These are phyloP conservation scores for Scolopax rusticola DNA, from an alignment of 2,797 vertebrate genomes.

Conservation along the genomic window DNA sequence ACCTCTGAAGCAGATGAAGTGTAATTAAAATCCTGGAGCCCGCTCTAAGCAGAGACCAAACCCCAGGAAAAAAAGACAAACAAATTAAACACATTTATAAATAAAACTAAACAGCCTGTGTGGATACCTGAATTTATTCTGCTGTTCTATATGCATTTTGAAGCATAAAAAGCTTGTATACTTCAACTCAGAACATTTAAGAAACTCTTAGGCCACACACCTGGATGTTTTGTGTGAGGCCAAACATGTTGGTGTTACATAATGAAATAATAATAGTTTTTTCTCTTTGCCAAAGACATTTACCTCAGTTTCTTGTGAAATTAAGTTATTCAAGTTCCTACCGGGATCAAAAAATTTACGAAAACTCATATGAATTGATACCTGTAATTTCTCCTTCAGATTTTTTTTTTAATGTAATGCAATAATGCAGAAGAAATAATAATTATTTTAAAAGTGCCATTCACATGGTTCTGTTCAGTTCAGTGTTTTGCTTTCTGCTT, in stretches of 20 bases:
- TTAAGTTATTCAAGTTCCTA: background rate
- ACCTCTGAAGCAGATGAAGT: conserved; percentile 7
- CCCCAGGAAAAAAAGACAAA: background rate
- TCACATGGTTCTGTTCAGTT: background rate
- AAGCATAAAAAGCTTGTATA: background rate
- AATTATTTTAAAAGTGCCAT: background rate
- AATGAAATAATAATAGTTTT: conserved; percentile 12
- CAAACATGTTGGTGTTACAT: background rate
- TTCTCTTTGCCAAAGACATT: background rate
- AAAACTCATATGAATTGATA: background rate
- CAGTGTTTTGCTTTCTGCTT: background rate
- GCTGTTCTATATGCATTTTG: background rate
- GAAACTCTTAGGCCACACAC: background rate
- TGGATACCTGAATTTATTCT: background rate
- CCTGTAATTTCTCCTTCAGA: background rate
- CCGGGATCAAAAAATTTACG: background rate
- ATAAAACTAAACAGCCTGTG: background rate
- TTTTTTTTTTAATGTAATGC: background rate
- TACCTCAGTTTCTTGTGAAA: background rate
- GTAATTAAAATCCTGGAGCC: conserved; percentile 28
- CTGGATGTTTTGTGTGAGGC: background rate
- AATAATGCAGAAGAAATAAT: background rate
- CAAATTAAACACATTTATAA: background rate
- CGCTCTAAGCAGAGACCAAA: background rate
- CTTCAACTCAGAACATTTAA: background rate